Conservation (phyloP, 2,888 invertebrate species). For the Megastigmus dorsalis region DNA sequence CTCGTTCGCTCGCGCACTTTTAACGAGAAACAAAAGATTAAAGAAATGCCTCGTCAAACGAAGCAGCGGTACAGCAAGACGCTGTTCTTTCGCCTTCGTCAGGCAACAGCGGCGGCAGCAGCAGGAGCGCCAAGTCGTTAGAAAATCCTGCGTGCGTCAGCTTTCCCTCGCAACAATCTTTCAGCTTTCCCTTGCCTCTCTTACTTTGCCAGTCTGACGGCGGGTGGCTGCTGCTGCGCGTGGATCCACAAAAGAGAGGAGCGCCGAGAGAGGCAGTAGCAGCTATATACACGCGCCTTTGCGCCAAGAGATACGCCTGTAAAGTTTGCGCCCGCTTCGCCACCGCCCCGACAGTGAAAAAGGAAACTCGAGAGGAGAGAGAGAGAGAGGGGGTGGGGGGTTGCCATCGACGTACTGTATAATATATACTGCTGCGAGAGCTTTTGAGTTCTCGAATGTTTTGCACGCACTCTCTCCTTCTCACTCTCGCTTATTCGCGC, state of each 20-base stretch:
- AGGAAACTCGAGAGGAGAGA: background rate
- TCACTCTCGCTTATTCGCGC: background rate
- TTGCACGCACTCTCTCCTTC: background rate
- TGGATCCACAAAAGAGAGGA: background rate
- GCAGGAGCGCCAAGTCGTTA: background rate
- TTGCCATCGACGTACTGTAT: background rate
- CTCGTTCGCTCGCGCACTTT: no score
- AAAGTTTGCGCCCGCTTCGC: background rate
- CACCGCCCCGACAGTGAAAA: background rate
- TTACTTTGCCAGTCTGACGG: background rate
- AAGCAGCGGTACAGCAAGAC: background rate
- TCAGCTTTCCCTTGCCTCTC: background rate
- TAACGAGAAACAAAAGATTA: background rate
- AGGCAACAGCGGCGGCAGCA: background rate
- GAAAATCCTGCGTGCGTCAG: background rate
- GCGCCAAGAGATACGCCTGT: slow-evolving; percentile 14
- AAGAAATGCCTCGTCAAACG: background rate
- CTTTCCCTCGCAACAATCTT: background rate
- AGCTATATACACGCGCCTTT: no score
- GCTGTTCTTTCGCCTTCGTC: background rate
- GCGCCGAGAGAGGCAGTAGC: no score
- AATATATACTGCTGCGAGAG: no score
- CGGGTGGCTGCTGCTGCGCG: background rate
- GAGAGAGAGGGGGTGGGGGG: background rate
- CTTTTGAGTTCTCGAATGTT: background rate